Evolutionary conservation across 2,797 vertebrate species (phyloP).

Genomic region (Psittacula echo): DNA sequence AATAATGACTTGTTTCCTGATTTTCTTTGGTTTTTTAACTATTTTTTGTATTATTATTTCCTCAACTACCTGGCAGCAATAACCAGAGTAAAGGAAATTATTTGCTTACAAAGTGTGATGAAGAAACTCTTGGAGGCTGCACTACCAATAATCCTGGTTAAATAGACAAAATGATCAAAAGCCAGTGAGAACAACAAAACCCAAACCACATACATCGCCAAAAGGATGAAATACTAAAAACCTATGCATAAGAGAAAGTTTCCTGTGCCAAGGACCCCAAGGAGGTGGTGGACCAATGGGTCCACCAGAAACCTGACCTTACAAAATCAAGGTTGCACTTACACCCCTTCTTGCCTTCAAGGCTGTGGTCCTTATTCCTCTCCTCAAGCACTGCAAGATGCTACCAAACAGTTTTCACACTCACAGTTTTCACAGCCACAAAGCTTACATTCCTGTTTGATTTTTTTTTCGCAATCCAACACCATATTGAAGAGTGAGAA

Average conservation of each 20-base stretch:
- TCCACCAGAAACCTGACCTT: background rate
- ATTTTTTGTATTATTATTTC: background rate
- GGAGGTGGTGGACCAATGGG: background rate
- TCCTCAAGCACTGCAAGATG: background rate
- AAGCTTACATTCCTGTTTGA: background rate
- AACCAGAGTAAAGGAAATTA: background rate
- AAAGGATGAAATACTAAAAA: background rate
- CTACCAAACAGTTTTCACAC: background rate
- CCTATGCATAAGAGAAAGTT: background rate
- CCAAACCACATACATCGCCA: accelerated
- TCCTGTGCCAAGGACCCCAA: background rate
- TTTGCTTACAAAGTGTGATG: background rate
- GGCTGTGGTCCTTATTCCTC: background rate
- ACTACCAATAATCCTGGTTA: background rate
- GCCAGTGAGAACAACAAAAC: background rate
- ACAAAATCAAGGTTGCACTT: background rate
- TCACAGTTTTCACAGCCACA: background rate
- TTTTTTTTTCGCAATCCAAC: background rate
- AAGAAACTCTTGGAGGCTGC: background rate
- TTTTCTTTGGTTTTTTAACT: background rate
- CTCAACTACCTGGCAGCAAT: background rate
- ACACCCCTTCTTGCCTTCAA: background rate
- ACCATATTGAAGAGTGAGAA: background rate
- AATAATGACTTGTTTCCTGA: background rate
- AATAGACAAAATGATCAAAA: background rate